Base-by-base conservation (phyloP, 2,888 invertebrate genomes). In the Lampropteryx suffumata region DNA sequence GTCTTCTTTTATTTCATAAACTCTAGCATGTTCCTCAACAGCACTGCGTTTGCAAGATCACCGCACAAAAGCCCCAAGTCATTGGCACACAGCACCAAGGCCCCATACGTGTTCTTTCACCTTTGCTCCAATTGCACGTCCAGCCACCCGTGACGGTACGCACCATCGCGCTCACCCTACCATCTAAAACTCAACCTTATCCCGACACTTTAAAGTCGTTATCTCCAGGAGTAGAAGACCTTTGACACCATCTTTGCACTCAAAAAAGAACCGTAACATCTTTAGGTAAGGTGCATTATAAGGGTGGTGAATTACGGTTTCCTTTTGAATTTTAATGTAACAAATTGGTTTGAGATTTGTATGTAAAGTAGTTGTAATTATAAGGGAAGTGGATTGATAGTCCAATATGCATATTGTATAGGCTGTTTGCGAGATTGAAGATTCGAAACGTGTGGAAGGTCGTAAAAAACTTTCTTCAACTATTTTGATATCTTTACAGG, bases 71-170 rank as follows among this genome's bases (percentile, higher is more conserved):
- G 7, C 42, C 12, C 8, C 27, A 8, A 34, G 53, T 50, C 34
- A 41, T 64, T 52, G 51, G 52, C 55, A 54, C 57, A 48, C 49
- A 24, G 7, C 43, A 49, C 60, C 60, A 55, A 56, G 62, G 59
- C 61, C 55, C 43, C 53, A 53, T 55, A 35, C 54, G 54, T 82
- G 80, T 82, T 89, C 89, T 89, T 88, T 89, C 88, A 89, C 87
- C 89, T 89, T 84, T 88, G 89, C 79, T 82, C 89, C 69, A 87
- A 70, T 76, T 88, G 79, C 65, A 64, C 50, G 70, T 44, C 59
- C 84, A 76, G 67, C 86, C 82, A 81, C 76, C 83, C 87, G 79
- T 75, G 76, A 80, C 85, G 62, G 59, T 68, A 82, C 78, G 79
- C 79, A 73, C 77, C 80, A 80, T 79, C 73, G 45, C 50, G 37